A percentile compares a stretch with the other conserved stretches of the same genome.
Conservation (phyloP, 2,113 vertebrate genomes). For the Hemichromis elongatus region DNA sequence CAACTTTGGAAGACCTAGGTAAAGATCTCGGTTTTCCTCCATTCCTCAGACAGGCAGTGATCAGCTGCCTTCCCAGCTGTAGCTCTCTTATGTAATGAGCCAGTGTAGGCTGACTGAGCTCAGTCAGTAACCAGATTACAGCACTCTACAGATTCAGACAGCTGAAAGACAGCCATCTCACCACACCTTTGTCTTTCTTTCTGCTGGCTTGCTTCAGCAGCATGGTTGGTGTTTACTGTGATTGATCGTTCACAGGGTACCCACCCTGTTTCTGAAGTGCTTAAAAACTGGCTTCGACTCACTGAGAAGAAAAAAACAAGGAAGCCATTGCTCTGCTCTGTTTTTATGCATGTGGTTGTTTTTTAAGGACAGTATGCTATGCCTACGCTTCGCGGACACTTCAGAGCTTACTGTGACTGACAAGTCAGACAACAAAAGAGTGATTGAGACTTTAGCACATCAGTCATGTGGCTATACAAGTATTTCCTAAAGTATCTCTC, state of each 20-base stretch:
- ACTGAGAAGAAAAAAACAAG: neutral
- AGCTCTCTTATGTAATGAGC: constrained; percentile 60
- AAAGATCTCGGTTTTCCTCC: neutral
- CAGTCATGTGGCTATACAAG: neutral
- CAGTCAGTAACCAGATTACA: constrained; percentile 59
- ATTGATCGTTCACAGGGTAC: neutral
- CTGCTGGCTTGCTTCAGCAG: neutral
- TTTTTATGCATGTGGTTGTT: neutral
- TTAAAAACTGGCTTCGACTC: neutral
- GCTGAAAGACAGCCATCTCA: constrained; percentile 21
- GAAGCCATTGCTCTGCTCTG: neutral
- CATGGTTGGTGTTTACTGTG: neutral
- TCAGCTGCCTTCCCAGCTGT: constrained; percentile 28
- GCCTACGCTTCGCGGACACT: neutral
- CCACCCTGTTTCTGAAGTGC: neutral
- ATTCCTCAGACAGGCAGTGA: neutral
- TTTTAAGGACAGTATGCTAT: neutral
- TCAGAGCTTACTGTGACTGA: neutral
- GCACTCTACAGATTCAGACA: constrained; percentile 27
- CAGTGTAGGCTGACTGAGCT: constrained; percentile 43
- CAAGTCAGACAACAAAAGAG: neutral
- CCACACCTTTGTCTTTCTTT: constrained; percentile 48
- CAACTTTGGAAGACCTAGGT: neutral
- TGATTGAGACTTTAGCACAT: neutral
- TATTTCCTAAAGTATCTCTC: neutral